These are phyloP conservation scores for Myrmophylax atrothorax DNA, from an alignment of 2,113 vertebrate genomes.

Conservation along the genomic window DNA sequence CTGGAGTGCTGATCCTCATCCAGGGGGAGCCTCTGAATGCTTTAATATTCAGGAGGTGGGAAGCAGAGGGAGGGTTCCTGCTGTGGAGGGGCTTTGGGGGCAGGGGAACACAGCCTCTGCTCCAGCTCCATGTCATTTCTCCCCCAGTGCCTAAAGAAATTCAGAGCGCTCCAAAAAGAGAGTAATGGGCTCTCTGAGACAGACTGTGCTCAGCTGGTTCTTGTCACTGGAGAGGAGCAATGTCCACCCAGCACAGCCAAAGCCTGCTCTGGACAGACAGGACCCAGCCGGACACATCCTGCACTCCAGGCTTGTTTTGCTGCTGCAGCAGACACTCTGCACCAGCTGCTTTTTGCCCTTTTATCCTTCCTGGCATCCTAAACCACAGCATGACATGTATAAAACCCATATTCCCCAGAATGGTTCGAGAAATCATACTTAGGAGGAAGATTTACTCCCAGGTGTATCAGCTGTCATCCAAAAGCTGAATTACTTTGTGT, in stretches of 20 bases:
- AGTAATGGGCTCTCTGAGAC: background rate
- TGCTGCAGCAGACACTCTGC: conserved; percentile 64
- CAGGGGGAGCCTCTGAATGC: background rate
- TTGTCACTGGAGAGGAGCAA: background rate
- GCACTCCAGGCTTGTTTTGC: conserved; percentile 38
- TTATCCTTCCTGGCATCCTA: background rate
- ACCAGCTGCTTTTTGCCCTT: conserved; percentile 54
- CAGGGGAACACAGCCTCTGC: background rate
- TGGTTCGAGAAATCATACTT: conserved; percentile 61
- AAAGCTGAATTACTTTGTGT: conserved; percentile 49
- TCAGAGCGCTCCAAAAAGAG: background rate
- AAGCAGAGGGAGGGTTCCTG: background rate
- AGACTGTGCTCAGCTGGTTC: background rate
- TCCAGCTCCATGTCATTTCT: background rate
- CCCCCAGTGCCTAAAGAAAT: background rate
- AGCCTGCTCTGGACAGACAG: background rate
- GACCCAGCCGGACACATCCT: background rate
- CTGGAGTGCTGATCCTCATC: background rate
- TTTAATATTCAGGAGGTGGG: background rate
- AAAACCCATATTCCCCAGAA: conserved; percentile 48
- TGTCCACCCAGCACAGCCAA: background rate
- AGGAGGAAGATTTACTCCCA: conserved; percentile 23
- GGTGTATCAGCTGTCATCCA: conserved; percentile 30
- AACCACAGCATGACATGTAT: background rate
- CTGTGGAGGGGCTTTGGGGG: background rate